Conservation (phyloP, 2,888 invertebrate species). For the Drosophila aldrichi region DNA sequence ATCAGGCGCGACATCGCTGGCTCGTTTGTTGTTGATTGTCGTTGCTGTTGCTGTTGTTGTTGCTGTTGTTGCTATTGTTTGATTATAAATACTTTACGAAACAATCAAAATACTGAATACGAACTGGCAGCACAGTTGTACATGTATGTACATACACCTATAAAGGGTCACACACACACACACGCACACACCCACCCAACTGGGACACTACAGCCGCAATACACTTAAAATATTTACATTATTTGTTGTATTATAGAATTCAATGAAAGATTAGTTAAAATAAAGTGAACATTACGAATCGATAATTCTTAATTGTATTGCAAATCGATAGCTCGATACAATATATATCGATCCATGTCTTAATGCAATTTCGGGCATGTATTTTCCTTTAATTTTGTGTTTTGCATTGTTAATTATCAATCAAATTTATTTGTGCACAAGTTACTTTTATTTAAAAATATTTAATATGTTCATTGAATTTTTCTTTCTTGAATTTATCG, state of each 20-base stretch:
- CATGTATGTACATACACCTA: neutral
- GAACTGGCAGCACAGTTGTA: slow-evolving; percentile 15
- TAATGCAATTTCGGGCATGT: no score
- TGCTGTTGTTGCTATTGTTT: slow-evolving; percentile 51
- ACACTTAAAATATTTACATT: neutral
- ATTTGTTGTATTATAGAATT: neutral
- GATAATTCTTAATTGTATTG: no score
- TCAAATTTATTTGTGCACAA: neutral
- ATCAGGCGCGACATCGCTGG: slow-evolving; percentile 66
- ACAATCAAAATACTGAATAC: slow-evolving; percentile 50
- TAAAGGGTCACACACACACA: slow-evolving; percentile 37
- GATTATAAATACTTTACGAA: slow-evolving; percentile 63
- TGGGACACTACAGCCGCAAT: slow-evolving; percentile 3
- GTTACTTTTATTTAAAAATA: no score
- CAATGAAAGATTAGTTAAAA: neutral
- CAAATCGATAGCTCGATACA: no score
- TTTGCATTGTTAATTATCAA: neutral
- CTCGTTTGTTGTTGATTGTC: slow-evolving; percentile 60
- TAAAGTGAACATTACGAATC: neutral
- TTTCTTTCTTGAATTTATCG: neutral
- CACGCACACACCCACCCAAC: neutral
- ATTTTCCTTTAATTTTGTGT: neutral
- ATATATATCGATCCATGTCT: no score
- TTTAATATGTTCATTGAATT: no score
- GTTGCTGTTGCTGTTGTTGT: slow-evolving; percentile 33